These are phyloP conservation scores for Steatocranus sp. DNA, from an alignment of 2,797 vertebrate species.

Conservation along the genomic window DNA sequence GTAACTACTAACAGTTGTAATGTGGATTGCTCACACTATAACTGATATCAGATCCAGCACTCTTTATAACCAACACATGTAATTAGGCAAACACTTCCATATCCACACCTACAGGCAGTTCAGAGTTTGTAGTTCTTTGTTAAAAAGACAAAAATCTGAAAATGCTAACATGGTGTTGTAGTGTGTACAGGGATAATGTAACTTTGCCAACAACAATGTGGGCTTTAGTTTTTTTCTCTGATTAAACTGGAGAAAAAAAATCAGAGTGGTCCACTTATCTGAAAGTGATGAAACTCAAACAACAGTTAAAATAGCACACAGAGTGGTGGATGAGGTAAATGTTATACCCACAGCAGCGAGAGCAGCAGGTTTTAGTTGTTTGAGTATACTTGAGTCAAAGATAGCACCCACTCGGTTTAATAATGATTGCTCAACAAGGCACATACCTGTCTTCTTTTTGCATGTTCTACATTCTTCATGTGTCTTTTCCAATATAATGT, in stretches of 20 bases:
- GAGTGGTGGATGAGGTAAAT: not conserved
- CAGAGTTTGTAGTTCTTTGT: not conserved
- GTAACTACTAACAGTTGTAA: not conserved
- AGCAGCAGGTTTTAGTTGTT: not conserved
- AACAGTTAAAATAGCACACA: not conserved
- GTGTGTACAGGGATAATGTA: not conserved
- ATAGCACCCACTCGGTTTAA: not conserved
- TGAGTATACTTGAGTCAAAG: not conserved
- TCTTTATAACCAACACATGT: not conserved
- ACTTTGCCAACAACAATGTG: not conserved
- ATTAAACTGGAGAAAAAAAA: not conserved
- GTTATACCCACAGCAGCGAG: not conserved
- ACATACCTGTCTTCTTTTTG: not conserved
- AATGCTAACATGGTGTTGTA: not conserved
- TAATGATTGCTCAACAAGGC: not conserved
- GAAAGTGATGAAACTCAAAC: not conserved
- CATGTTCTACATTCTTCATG: not conserved
- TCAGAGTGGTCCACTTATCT: not conserved
- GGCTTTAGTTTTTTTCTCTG: not conserved
- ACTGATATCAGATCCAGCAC: not conserved
- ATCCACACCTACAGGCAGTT: accelerated
- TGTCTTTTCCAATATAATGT: not conserved
- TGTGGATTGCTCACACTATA: not conserved
- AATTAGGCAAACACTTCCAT: not conserved
- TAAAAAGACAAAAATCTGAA: not conserved